Evolutionary conservation across 2,797 vertebrate genomes (phyloP), one percentile per base, ranked within the genome.

Genomic region (Coluber constrictor): DNA sequence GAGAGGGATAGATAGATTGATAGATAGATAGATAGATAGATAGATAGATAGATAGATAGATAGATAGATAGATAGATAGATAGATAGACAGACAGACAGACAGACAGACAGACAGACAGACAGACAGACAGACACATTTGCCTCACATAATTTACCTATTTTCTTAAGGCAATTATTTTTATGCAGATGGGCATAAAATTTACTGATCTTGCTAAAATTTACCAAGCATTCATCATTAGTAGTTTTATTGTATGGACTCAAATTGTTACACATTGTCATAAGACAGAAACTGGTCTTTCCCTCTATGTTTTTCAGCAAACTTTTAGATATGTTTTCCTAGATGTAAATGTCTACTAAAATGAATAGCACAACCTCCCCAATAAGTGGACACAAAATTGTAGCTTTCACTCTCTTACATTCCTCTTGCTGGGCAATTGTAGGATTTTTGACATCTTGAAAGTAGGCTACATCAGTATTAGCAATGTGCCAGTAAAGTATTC

Each of bases 181-280:
- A 63, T 91, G 47, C 6, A 32, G 1, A 55, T 2, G 18, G 51
- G 51, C 8, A 13, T 25, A 63, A 61, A 87, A 61, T 32, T 11
- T 25, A 43, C 23, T 54, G 13, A 60, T 54, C 63, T 74, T 32
- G 23, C 6, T 61, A n/a, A 12, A 23, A 87, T 4, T 20, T 59
- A 54, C 47, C 23, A 87, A 63, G 12, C 90, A 66, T 63, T n/a
- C 59, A 61, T 4, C 3, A 32, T n/a, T 18, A 47, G 7, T 8
- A 37, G 57, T n/a, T 32, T 57, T 32, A 20, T 86, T 83, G 92
- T 93, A 23, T 90, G 47, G 15, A 61, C 43, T 32, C 92, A 95
- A 60, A 93, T 70, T 16, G 10, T 93, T 87, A 88, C 32, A 91
- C 57, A 92, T 8, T 90, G 47, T 86, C 16, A 86, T 51, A n/a